phyloP scores from a whole-genome alignment of 2,888 invertebrate genomes.

The Leptopilina syphax region DNA sequence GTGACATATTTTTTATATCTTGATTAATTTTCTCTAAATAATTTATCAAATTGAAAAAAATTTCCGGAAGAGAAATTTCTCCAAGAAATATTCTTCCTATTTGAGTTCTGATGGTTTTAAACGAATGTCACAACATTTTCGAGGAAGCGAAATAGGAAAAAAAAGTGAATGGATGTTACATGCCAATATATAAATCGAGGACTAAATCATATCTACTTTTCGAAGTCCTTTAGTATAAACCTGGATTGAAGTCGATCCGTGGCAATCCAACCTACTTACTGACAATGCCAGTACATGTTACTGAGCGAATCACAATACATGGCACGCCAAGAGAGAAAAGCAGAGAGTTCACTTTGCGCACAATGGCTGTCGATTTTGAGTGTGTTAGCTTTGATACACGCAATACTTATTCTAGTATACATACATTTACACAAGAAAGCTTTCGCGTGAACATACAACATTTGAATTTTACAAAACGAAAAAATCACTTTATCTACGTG shows the following conservation, averaged over 20 bases:
- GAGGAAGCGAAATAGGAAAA: background rate
- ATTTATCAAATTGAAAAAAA: too few species aligned
- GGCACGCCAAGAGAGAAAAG: slow-evolving; percentile 22
- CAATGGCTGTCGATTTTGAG: slow-evolving; percentile 43
- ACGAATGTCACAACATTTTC: slow-evolving; percentile 8
- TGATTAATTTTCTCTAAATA: too few species aligned
- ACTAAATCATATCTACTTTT: slow-evolving; percentile 23
- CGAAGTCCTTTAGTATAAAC: slow-evolving; percentile 25
- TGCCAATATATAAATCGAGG: slow-evolving; percentile 32
- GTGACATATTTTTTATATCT: too few species aligned
- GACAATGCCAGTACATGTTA: slow-evolving; percentile 35
- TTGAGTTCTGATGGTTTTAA: too few species aligned
- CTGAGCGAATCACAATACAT: slow-evolving; percentile 29
- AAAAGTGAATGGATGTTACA: background rate
- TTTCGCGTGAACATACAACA: slow-evolving; percentile 22
- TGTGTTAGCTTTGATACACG: slow-evolving; percentile 30
- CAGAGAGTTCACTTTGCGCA: slow-evolving; percentile 36
- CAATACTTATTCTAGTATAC: slow-evolving; percentile 20
- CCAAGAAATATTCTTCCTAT: too few species aligned
- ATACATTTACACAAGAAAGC: slow-evolving; percentile 33
- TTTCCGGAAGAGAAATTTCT: too few species aligned
- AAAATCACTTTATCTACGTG: background rate
- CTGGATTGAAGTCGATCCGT: slow-evolving; percentile 24
- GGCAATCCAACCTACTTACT: slow-evolving; percentile 38
- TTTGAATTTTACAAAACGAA: background rate